Conservation (phyloP, 2,888 invertebrate genomes). For the Andrena dorsata region DNA sequence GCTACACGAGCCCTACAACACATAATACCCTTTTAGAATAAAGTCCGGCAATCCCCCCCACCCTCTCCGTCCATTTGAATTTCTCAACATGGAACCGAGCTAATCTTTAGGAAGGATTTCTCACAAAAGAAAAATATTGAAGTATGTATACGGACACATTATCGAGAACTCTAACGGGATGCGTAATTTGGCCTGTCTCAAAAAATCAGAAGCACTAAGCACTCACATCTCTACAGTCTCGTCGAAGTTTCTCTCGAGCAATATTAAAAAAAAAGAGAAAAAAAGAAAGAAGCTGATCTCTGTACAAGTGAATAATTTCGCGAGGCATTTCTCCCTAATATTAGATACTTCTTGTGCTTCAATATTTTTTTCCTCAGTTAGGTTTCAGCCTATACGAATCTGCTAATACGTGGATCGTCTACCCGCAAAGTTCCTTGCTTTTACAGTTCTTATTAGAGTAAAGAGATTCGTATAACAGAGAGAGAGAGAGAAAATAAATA, state of each 20-base stretch:
- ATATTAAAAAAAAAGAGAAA: background rate
- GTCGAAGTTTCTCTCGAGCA: background rate
- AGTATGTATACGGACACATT: slow-evolving; percentile 31
- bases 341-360: slow-evolving; percentile 30
- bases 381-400: slow-evolving; percentile 65
- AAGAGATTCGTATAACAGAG: slow-evolving; percentile 47
- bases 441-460: slow-evolving; percentile 33
- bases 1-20: slow-evolving; percentile 86
- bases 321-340: slow-evolving; percentile 17
- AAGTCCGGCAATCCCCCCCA: slow-evolving; percentile 60
- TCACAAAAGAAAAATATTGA: slow-evolving; percentile 34
- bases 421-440: slow-evolving; percentile 16
- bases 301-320: slow-evolving; percentile 14
- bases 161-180: slow-evolving; percentile 25
- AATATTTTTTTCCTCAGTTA: slow-evolving; percentile 60
- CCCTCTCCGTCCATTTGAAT: slow-evolving; percentile 51
- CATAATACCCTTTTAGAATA: slow-evolving; percentile 82
- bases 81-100: slow-evolving; percentile 40
- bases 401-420: slow-evolving; percentile 27
- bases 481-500: slow-evolving; percentile 53
- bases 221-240: background rate
- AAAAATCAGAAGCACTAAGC: slow-evolving; percentile 32
- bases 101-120: slow-evolving; percentile 33
- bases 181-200: slow-evolving; percentile 22
- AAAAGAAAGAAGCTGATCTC: slow-evolving; percentile 23